Base-by-base conservation (phyloP, 2,113 vertebrate genomes). In the Tonatia bakeri region DNA sequence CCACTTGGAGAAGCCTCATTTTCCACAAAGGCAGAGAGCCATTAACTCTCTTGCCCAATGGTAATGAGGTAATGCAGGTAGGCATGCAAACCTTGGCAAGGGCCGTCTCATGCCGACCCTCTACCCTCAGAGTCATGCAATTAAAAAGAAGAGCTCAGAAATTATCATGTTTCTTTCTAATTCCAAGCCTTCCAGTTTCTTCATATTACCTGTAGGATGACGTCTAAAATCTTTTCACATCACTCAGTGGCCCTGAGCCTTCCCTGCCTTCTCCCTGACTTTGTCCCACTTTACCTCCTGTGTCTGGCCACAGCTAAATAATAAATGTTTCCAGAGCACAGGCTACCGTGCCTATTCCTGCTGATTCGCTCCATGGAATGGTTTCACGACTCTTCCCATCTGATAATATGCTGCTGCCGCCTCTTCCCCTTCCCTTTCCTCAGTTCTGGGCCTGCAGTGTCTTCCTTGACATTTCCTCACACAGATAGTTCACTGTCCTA, bases 391-490 rank as follows among this genome's bases (percentile, higher is more conserved):
- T 45, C 26, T 38, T 54, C 22, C 40, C 26, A 9, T 0, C 5
- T 14, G 38, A 15, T 22, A 7, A 52, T 0, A 7, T 0, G 0
- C 4, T 4, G 24, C 14, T 7, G 28, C 15, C 11, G 43, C 47
- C 19, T 11, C n/a, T 9, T 22, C 26, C 24, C 15, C 17, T 22
- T 10, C 5, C 36, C 15, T 3, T 56, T 19, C 33, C 17, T 73
- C 45, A 28, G 36, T 31, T 52, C 77, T 38, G 38, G 22, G 54
- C 11, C 64, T 5, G 3, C 11, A 54, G 20, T 33, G 31, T 28
- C 86, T 65, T 22, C 50, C 33, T 28, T 16, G 4, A 76, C 6
- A 64, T 40, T 52, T 43, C 77, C 40, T 91, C 77, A 40, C 36
- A 86, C 36, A 54, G 36, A 75, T 40, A n/a, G 65, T 43, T 59